A percentile compares a stretch with the other conserved stretches of the same genome.
phyloP scores from a whole-genome alignment of 2,797 vertebrate species.

The Luscinia megarhynchos region DNA sequence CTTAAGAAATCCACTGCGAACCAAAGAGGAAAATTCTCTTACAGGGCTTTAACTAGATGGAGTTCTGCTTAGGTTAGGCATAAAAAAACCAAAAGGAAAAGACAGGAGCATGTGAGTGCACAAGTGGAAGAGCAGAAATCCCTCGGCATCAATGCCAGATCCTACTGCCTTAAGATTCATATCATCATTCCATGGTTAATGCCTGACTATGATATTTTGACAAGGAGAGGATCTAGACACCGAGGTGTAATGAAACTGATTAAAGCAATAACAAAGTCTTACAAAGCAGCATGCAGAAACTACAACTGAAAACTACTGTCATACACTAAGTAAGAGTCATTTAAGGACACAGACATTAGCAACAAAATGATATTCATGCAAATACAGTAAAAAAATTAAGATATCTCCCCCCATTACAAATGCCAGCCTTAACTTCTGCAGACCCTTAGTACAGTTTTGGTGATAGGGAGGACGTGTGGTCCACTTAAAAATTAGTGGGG shows the following conservation, averaged over 20 bases:
- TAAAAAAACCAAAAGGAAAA: slow-evolving; percentile 14
- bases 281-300: slow-evolving; percentile 66
- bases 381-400: background rate
- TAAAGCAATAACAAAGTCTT: slow-evolving; percentile 74
- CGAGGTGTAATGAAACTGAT: slow-evolving; percentile 72
- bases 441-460: background rate
- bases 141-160: slow-evolving; percentile 60
- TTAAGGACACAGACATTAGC: slow-evolving; percentile 65
- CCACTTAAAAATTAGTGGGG: background rate
- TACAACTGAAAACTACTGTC: slow-evolving; percentile 66
- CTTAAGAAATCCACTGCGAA: background rate
- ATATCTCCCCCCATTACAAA: background rate
- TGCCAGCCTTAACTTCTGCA: background rate
- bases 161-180: slow-evolving; percentile 63
- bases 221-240: slow-evolving; percentile 66
- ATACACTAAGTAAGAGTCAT: slow-evolving; percentile 56
- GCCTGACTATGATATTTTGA: slow-evolving; percentile 69
- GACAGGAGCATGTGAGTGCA: background rate
- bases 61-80: slow-evolving; percentile 40
- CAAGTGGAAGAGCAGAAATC: slow-evolving; percentile 58
- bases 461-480: background rate
- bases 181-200: slow-evolving; percentile 67
- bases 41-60: background rate
- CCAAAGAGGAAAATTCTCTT: background rate
- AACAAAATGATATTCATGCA: background rate